Base-by-base conservation (phyloP, 2,888 invertebrate genomes). In the Megastigmus dorsalis region DNA sequence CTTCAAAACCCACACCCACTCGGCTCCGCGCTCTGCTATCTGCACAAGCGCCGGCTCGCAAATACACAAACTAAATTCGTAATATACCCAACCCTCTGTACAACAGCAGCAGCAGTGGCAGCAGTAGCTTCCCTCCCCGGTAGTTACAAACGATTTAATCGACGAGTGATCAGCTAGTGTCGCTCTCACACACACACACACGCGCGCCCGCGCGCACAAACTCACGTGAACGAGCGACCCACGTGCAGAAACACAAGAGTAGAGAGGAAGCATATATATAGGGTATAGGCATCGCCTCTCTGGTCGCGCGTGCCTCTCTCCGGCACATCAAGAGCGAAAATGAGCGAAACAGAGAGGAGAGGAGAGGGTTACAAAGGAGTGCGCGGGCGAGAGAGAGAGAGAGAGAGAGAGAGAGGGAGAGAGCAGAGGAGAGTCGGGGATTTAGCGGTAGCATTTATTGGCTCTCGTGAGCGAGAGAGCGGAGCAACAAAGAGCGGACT, bases 371-470 rank as follows among this genome's bases (percentile, higher is more conserved):
- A 41, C 13, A 41, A 13, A 41, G 41, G 10, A n/a, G n/a, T n/a
- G n/a, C n/a, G n/a, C n/a, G n/a, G 20, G 41, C 48, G 1, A 55
- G 41, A 43, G 59, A 68, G 55, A 74, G 60, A 45, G 30, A 55
- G 63, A 45, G 60, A 36, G 45, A 33, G 28, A 15, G 18, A 18
- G 50, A 33, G 3, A 26, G 59, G 26, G 26, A 60, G 28, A 60
- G 41, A 18, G 54, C 52, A 41, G 30, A 57, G 18, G 55, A 52
- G 38, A n/a, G 41, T 30, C 9, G 1, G 45, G 26, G 67, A 57
- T 41, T 65, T 18, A 26, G 57, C 38, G 7, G n/a, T 38, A 36
- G 80, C 82, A 83, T 84, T 83, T 83, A 83, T 84, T 83, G 83
- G 83, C 81, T 80, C 66, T 72, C 48, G 60, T n/a, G 6, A 26